Conservation (phyloP, 2,797 vertebrate species). For the Xenentodon cancila region DNA sequence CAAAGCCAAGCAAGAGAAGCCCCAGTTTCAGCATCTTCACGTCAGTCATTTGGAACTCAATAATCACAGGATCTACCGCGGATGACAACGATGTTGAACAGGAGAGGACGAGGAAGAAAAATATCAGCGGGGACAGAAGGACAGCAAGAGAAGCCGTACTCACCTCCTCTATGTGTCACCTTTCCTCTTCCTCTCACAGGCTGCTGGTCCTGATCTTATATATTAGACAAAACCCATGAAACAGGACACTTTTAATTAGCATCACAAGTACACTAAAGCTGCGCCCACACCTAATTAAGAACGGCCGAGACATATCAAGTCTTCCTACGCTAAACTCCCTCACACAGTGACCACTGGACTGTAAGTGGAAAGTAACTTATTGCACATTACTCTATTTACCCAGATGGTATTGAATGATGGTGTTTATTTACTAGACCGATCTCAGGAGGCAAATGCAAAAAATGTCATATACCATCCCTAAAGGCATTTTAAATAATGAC, state of each 20-base stretch:
- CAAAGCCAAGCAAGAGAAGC: slow-evolving; percentile 40
- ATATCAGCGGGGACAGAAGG: neutral
- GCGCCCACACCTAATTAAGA: slow-evolving; percentile 51
- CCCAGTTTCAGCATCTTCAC: slow-evolving; percentile 30
- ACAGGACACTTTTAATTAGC: slow-evolving; percentile 49
- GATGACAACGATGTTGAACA: neutral
- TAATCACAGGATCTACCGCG: neutral
- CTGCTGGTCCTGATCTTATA: slow-evolving; percentile 40
- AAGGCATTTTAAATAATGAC: neutral
- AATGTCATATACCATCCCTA: neutral
- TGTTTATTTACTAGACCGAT: too few relatives aligned
- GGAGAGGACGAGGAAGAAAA: neutral
- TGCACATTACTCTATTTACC: neutral
- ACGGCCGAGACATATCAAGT: slow-evolving; percentile 29
- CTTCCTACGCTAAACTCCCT: slow-evolving; percentile 50
- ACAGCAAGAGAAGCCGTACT: neutral
- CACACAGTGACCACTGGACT: slow-evolving; percentile 8
- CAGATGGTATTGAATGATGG: neutral
- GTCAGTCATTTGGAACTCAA: slow-evolving; percentile 1
- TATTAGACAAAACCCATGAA: slow-evolving; percentile 22
- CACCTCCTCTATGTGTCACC: slow-evolving; percentile 26
- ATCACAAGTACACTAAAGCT: slow-evolving; percentile 25
- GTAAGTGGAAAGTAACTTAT: slow-evolving; percentile 12
- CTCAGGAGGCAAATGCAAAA: neutral
- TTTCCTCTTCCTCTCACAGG: slow-evolving; percentile 16